Evolutionary conservation across 2,113 vertebrate species (phyloP), one percentile per base, ranked within the genome.

Genomic region (Seriola rivoliana): DNA sequence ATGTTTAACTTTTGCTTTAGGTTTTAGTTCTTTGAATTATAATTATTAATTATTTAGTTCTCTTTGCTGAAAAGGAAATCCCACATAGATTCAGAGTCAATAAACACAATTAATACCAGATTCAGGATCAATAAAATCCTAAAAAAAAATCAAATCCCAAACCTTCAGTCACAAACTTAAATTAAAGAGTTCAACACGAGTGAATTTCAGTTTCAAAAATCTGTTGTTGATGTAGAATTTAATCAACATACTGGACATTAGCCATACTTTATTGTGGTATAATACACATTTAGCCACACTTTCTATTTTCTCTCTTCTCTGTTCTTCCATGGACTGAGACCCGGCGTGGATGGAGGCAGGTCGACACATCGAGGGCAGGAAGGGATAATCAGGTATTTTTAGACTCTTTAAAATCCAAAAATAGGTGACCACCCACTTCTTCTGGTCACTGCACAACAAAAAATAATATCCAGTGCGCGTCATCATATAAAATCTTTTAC

Each of bases 381-480:
- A 69, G 19, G 65, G 77, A 81, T 86, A 50, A 87, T 81, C 54
- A 32, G 55, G 68, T 87, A 87, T 86, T 87, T 89, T 85, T 87
- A 90, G 72, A 75, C n/a, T 84, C 5, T 25, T 13, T 59, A 60
- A 60, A 79, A 52, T 54, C 58, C 69, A 38, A 72, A 87, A 84
- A 87, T 76, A 89, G 83, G n/a, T 52, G 83, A 71, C 82, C 85
- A 80, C 81, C 90, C 81, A 84, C 81, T 77, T 72, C 57, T 79
- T 10, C 67, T 36, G 40, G 36, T 14, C 44, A 11, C 71, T 23
- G n/a, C 23, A 59, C 8, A 63, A 9, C 52, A 70, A 55, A 84
- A 82, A 73, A 82, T 64, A 85, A 79, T 9, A n/a, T 36, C n/a
- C 63, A 42, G 17, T 14, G 65, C 44, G 54, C 72, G 74, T 57